phyloP scores from a whole-genome alignment of 53 echinoderm and acorn worm species.

The Pentamera pediparva region DNA sequence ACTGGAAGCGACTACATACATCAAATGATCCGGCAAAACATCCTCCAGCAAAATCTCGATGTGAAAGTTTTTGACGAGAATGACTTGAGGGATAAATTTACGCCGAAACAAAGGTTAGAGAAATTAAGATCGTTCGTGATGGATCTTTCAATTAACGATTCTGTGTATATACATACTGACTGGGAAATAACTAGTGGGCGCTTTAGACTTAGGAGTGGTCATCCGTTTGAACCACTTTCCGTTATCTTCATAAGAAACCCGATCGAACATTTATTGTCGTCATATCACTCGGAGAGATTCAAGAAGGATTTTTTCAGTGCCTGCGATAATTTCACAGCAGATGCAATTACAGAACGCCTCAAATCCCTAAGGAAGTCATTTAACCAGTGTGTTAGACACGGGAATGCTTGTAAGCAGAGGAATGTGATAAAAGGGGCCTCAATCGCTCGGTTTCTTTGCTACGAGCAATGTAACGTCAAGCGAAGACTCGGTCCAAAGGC shows the following conservation, averaged over 20 bases:
- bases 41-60: neutral
- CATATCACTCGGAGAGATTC: neutral
- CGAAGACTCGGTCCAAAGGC: neutral
- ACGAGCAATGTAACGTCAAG: neutral
- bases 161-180: neutral
- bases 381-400: too few species aligned
- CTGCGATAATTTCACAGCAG: neutral
- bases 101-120: neutral
- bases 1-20: neutral
- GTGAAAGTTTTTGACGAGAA: neutral
- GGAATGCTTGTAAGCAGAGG: too few species aligned
- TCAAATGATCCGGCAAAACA: neutral
- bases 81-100: neutral
- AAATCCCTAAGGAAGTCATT: neutral
- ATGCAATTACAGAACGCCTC: neutral
- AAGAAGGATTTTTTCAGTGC: neutral
- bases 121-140: neutral
- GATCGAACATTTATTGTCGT: neutral
- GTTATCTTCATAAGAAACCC: neutral
- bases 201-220: neutral
- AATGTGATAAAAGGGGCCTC: too few species aligned
- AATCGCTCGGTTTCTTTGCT: neutral
- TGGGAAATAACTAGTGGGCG: neutral
- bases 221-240: neutral
- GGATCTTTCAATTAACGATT: neutral